Base-by-base conservation (phyloP, 2,888 invertebrate genomes). In the Acanthopleura granulata region DNA sequence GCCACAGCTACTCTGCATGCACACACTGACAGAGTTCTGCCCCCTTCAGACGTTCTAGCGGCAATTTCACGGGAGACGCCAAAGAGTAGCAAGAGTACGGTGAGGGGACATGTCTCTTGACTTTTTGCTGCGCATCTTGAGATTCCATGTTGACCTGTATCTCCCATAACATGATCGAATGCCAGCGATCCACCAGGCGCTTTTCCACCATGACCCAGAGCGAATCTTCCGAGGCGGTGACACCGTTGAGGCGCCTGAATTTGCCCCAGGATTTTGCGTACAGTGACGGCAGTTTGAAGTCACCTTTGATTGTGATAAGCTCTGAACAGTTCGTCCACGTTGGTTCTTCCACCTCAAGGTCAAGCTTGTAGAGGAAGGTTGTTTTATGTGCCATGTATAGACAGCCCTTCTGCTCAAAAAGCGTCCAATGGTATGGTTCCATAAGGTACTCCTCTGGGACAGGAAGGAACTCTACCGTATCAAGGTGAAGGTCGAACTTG, bases 131-230 rank as follows among this genome's bases (percentile, higher is more conserved):
- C 22, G 3, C 66, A 25, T 27, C 29, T 22, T 22, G 18, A 15
- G 22, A 27, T 6, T 22, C 22, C 66, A 66, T 66, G 22, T 66
- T 14, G 66, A 66, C 29, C 16, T 27, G 25, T 22, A 66, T 25
- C 66, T 66, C 66, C 66, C 66, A 66, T 66, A 66, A 66, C 16
- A 25, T 66, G 27, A 66, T 27, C 25, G 66, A 22, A 66, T 66
- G 66, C 66, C 66, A 66, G 4, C 66, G 66, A 22, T 66, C 66
- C 15, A 66, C 66, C 22, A 66, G 29, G 15, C 66, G 27, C 14
- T 66, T 66, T 27, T 66, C 66, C 16, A 27, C 66, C 66, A 66
- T 66, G 4, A 66, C 66, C 66, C 66, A 66, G 4, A 66, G 3
- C 6, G 66, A 22, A 27, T 27, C 29, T 6, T 66, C 66, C 25